Evolutionary conservation across 2,888 invertebrate species (phyloP).

Genomic region (Taphrorychus bicolor): DNA sequence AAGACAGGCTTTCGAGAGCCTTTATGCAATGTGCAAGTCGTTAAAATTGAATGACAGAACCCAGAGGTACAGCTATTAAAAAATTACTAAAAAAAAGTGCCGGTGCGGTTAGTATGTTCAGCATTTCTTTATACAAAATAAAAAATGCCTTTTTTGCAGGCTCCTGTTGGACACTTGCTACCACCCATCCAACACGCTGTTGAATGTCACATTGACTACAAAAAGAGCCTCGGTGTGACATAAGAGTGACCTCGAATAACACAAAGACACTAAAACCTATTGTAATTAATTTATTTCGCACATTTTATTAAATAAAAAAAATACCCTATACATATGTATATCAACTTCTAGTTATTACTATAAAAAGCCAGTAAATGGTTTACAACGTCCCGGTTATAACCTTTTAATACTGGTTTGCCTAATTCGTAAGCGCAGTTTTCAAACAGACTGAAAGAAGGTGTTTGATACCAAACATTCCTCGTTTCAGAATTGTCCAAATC

Average conservation of each 20-base stretch:
- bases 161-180: conserved; percentile 66
- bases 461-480: conserved; percentile 84
- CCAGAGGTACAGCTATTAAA: too few species aligned
- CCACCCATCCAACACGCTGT: conserved; percentile 63
- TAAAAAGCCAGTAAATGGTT: conserved; percentile 82
- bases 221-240: conserved; percentile 60
- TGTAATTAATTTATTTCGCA: too few species aligned
- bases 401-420: conserved; percentile 71
- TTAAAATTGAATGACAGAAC: too few species aligned
- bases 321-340: too few species aligned
- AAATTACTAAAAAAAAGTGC: too few species aligned
- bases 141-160: conserved; percentile 16
- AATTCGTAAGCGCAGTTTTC: conserved; percentile 68
- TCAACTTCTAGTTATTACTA: conserved; percentile 69
- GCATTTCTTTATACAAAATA: too few species aligned
- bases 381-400: conserved; percentile 82
- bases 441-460: conserved; percentile 70
- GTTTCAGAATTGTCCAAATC: conserved; percentile 67
- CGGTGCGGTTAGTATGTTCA: too few species aligned
- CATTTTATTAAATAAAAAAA: too few species aligned
- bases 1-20: too few species aligned
- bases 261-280: background rate
- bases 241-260: background rate
- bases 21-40: too few species aligned
- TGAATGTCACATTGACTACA: conserved; percentile 54